Conservation (phyloP, 2,797 vertebrate genomes). For the Sebastes dallii region DNA sequence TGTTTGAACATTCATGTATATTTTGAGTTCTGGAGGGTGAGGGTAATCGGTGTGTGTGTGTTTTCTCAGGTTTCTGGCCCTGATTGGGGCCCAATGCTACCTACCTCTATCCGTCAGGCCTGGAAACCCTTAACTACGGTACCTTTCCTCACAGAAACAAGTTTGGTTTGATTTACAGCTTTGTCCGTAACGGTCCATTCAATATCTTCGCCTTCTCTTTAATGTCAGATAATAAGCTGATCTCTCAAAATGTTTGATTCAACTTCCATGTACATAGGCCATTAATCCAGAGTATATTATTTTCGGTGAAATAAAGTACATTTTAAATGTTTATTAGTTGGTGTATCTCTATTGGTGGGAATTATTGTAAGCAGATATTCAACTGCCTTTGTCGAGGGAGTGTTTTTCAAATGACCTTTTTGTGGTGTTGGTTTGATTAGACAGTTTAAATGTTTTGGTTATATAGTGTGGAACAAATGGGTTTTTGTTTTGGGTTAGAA, state of each 20-base stretch:
- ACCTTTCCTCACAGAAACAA: constrained; percentile 64
- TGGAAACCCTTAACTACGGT: constrained; percentile 74
- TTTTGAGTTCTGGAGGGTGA: constrained; percentile 67
- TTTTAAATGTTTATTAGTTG: constrained; percentile 44
- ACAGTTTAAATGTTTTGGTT: constrained; percentile 25
- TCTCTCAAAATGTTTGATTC: constrained; percentile 20
- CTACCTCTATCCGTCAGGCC: constrained; percentile 79
- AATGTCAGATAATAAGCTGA: constrained; percentile 43
- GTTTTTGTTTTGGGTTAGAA: constrained; percentile 5
- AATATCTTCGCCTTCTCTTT: constrained; percentile 42
- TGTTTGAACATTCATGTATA: constrained; percentile 33
- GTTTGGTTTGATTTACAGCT: constrained; percentile 53
- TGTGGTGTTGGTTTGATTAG: constrained; percentile 44
- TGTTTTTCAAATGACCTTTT: constrained; percentile 34
- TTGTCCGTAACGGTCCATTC: constrained; percentile 13
- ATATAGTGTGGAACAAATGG: not conserved
- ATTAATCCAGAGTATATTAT: constrained; percentile 51
- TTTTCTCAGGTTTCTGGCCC: constrained; percentile 78
- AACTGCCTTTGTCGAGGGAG: constrained; percentile 44
- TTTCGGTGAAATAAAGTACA: constrained; percentile 60
- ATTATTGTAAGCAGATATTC: constrained; percentile 39
- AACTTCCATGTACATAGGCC: constrained; percentile 49
- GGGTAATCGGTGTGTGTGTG: constrained; percentile 47
- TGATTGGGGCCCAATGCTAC: constrained; percentile 60
- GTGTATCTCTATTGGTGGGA: constrained; percentile 45